Conservation (phyloP, 2,113 vertebrate species). For the Thamnophis sirtalis region DNA sequence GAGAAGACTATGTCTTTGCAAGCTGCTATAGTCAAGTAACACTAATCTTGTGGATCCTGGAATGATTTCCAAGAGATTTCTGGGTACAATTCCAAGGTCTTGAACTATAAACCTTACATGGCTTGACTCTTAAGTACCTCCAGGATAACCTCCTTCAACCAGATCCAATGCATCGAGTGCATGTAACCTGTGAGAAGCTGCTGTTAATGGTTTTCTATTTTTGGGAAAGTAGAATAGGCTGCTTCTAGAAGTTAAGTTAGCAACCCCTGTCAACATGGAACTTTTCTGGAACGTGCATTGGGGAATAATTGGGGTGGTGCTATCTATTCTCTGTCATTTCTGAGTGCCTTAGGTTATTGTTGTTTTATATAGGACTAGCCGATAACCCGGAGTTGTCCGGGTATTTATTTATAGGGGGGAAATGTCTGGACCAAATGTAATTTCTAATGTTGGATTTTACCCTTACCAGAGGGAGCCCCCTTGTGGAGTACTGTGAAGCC, state of each 20-base stretch:
- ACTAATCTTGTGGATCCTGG: not conserved
- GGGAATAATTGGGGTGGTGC: not conserved
- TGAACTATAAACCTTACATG: not conserved
- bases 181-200: not conserved
- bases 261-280: not conserved
- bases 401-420: no score
- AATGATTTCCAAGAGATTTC: not conserved
- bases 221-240: not conserved
- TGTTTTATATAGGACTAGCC: not conserved
- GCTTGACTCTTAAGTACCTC: not conserved
- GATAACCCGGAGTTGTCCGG: no score
- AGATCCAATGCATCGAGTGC: not conserved
- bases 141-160: not conserved
- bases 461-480: no score
- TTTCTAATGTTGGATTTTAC: no score
- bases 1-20: not conserved
- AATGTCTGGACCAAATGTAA: no score
- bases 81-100: not conserved
- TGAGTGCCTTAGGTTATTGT: not conserved
- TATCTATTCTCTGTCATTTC: not conserved
- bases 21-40: not conserved
- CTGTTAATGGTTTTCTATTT: not conserved
- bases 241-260: not conserved
- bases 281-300: not conserved
- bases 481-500: no score